Base-by-base conservation (phyloP, 2,113 vertebrate species). In the Axis porcinus region DNA sequence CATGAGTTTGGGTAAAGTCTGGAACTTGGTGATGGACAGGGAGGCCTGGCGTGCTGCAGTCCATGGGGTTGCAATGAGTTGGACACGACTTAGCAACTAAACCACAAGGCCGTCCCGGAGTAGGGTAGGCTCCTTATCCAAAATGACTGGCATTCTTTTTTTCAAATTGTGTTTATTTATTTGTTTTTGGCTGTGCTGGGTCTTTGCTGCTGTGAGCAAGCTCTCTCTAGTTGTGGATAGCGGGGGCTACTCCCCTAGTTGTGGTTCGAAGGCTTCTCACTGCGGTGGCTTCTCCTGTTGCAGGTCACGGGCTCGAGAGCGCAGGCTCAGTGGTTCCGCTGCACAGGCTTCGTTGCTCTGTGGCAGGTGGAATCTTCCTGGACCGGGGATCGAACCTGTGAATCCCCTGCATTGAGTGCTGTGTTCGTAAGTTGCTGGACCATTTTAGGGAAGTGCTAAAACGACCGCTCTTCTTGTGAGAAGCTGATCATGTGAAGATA, bases 241-340 rank as follows among this genome's bases (percentile, higher is more conserved):
- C 0, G 2, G 74, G 64, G 45, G 2, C 43, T 3, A 3, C 45
- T 50, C 15, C 16, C 33, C 2, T 14, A 74, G 16, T 1, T 11
- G 78, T 3, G 45, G 28, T 50, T 16, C 5, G 9, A 17, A 28
- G 28, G 27, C 45, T 6, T 81, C 45, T 81, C 28, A 2, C 16
- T 6, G 5, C 2, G 9, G 2, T 19, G 16, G 78, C 45, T 21
- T 19, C 78, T 19, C 45, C 19, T 11, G 2, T 21, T 33, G 28
- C 9, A 50, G 16, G 6, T 17, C 45, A 50, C 2, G 0, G 78
- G 78, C 45, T 28, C 45, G 11, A 12, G 16, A 6, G 9, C 0
- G 2, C 45, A 19, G 45, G 45, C 5, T 2, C 28, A 81, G 78
- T 6, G 19, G 45, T 21, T 33, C 8, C 1, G 7, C 2, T 9